Evolutionary conservation across 2,113 vertebrate genomes (phyloP).

Genomic region (Argyrosomus japonicus): DNA sequence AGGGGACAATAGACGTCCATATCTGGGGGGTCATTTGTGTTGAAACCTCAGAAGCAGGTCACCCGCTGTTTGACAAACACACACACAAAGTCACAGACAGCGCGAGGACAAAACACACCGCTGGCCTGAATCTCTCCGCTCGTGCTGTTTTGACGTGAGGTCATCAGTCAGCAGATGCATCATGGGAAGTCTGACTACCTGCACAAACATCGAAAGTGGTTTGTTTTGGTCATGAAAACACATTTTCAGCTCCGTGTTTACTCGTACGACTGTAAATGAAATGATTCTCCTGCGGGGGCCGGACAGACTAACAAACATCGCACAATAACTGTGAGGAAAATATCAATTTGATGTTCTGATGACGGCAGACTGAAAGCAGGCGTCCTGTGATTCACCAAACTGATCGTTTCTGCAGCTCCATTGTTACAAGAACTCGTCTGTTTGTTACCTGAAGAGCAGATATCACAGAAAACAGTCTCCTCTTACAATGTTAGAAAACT

Average conservation of each 20-base stretch:
- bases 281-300: neutral
- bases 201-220: neutral
- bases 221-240: neutral
- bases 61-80: slow-evolving; percentile 66
- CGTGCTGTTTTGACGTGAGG: neutral
- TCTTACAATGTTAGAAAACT: neutral
- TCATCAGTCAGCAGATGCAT: slow-evolving; percentile 15
- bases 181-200: neutral
- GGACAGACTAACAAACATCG: neutral
- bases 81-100: slow-evolving; percentile 43
- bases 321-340: neutral
- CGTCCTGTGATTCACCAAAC: neutral
- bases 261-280: neutral
- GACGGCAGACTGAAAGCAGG: neutral
- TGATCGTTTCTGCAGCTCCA: neutral
- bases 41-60: slow-evolving; percentile 80
- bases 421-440: neutral
- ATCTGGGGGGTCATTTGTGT: slow-evolving; percentile 79
- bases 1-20: slow-evolving; percentile 89
- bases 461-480: neutral
- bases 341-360: slow-evolving; percentile 3
- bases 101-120: slow-evolving; percentile 43
- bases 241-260: too few species aligned
- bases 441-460: neutral
- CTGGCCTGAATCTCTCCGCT: slow-evolving; percentile 8